Conservation (phyloP, 2,797 vertebrate species). For the Melanotaenia pygmaea region DNA sequence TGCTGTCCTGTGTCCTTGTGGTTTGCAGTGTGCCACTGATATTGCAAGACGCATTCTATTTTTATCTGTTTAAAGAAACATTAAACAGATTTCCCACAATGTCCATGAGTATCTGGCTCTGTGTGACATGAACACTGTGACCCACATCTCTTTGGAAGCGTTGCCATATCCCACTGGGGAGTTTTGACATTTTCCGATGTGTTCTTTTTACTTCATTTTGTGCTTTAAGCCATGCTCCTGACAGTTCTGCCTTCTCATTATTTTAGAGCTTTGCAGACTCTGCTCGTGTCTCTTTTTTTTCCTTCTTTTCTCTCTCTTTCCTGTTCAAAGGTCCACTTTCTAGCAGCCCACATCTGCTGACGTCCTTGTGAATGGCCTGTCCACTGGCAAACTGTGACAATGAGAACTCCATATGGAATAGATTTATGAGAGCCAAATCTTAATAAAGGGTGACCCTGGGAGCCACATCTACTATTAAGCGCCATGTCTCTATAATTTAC, state of each 20-base stretch:
- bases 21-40: conserved; percentile 29
- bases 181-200: conserved; percentile 76
- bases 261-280: conserved; percentile 65
- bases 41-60: conserved; percentile 51
- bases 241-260: conserved; percentile 75
- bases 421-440: conserved; percentile 72
- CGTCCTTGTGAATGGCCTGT: conserved; percentile 43
- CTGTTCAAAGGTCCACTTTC: conserved; percentile 56
- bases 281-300: conserved; percentile 19
- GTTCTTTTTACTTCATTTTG: conserved; percentile 60
- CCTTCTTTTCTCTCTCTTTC: conserved; percentile 1
- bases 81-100: conserved; percentile 69
- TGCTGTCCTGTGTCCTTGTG: conserved; percentile 22
- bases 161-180: conserved; percentile 68
- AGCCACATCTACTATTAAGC: conserved; percentile 66
- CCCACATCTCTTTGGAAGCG: conserved; percentile 68
- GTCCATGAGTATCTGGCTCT: conserved; percentile 58
- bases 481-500: conserved; percentile 70
- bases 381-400: conserved; percentile 58
- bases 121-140: conserved; percentile 68
- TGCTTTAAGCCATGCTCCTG: conserved; percentile 52
- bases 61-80: conserved; percentile 60
- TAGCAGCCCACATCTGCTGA: conserved; percentile 40
- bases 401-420: conserved; percentile 62
- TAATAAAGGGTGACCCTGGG: conserved; percentile 78